Base-by-base conservation (phyloP, 2,888 invertebrate genomes). In the Dynastes hyllus region DNA sequence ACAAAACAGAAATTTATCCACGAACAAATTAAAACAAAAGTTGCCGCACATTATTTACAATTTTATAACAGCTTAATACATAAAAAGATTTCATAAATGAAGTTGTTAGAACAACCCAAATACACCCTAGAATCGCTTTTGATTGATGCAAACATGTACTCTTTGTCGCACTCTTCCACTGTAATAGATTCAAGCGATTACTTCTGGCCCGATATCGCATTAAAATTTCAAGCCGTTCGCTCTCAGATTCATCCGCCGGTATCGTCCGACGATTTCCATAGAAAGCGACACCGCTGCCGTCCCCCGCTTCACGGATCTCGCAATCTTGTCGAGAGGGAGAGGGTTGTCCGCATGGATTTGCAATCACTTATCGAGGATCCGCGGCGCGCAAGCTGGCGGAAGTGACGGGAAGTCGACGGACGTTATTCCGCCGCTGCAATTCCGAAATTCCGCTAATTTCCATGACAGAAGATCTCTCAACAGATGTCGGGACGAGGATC, bases 361-460 rank as follows among this genome's bases (percentile, higher is more conserved):
- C 58, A 58, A 73, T 73, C 73, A 58, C 58, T 73, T 58, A 73
- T 73, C 58, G 58, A 40, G 32, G 37, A 37, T 73, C 37, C 22
- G 55, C 3, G 55, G 8, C 22, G 55, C 5, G 58, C 70, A 53
- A 40, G 16, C 37, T 16, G 55, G 58, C 29, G 32, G 73, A 58
- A 73, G 58, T 73, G 58, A 73, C 37, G 58, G 32, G 58, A 70
- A 65, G 32, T 40, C 58, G 69, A 69, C 73, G 73, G 22, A 45
- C 45, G 55, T 16, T 58, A 58, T 77, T 73, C 73, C 79, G 73
- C 32, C 53, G 53, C 29, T 40, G 79, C 82, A 83, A 82, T 83
- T 45, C 80, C 76, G 82, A 80, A 77, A 80, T 82, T 81, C 80
- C 79, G 81, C 84, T 84, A 84, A 84, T 84, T 84, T 84, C 84